Conservation (phyloP, 37 sponge, comb jelly and placozoan species). For the Diacarnus erythraeanus region DNA sequence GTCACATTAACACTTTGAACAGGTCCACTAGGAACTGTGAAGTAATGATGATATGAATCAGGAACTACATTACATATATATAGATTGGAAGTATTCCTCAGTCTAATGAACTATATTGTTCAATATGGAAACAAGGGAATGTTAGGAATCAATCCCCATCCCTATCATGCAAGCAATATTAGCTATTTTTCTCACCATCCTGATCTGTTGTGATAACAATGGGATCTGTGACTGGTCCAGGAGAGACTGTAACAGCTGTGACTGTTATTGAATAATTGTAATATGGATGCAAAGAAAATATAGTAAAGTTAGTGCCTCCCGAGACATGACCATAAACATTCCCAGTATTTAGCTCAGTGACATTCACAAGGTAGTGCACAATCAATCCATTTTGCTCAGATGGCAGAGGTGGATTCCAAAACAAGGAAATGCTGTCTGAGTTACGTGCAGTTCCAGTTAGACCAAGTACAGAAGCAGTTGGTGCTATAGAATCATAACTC, state of each 20-base stretch:
- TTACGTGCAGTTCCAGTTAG: background rate
- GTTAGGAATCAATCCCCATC: no score
- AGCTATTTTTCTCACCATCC: conserved; percentile 12
- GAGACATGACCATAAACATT: background rate
- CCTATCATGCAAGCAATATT: background rate
- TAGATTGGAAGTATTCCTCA: no score
- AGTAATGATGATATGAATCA: background rate
- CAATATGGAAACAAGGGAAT: no score
- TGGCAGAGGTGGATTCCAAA: conserved; percentile 28
- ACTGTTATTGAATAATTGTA: conserved; percentile 30
- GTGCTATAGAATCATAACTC: background rate
- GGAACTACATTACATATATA: no score
- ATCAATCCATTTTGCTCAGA: conserved; percentile 36
- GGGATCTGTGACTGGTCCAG: conserved; percentile 9
- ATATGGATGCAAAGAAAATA: conserved; percentile 13
- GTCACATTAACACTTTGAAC: background rate
- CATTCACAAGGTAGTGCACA: conserved; percentile 20
- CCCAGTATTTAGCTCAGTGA: background rate
- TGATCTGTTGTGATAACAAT: conserved; percentile 1
- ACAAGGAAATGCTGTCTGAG: background rate
- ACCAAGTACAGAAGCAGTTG: conserved; percentile 14
- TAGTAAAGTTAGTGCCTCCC: background rate
- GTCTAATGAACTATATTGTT: no score
- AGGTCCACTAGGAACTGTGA: conserved; percentile 27
- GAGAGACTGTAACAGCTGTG: conserved; percentile 18